phyloP scores from a whole-genome alignment of 2,113 vertebrate genomes.

The Indri indri region DNA sequence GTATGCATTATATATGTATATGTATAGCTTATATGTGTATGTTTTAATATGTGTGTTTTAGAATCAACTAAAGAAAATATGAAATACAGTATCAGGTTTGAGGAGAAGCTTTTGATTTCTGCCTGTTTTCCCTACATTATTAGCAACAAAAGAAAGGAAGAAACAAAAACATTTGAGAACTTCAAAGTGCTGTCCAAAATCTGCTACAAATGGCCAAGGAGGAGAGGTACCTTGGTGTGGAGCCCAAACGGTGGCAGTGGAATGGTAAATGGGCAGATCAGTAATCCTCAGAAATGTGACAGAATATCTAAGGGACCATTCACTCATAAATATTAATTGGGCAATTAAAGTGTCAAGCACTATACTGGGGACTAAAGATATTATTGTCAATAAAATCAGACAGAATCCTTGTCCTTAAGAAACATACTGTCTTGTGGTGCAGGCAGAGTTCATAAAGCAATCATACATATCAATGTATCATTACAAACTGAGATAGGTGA shows the following conservation, averaged over 20 bases:
- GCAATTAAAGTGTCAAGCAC: neutral
- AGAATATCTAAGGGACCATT: neutral
- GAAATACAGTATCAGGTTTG: neutral
- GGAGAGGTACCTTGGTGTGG: neutral
- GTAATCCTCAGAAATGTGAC: neutral
- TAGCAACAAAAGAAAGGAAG: neutral
- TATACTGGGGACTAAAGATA: neutral
- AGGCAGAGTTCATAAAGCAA: neutral
- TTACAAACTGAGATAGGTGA: neutral
- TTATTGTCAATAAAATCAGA: neutral
- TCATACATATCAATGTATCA: neutral
- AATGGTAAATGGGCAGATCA: neutral
- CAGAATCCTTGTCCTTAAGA: neutral
- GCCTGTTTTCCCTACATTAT: neutral
- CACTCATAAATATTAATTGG: neutral
- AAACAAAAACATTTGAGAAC: neutral
- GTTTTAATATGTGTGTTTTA: neutral
- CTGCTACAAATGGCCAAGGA: neutral
- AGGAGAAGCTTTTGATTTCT: constrained; percentile 5
- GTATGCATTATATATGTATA: neutral
- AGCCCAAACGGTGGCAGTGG: neutral
- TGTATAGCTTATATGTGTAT: neutral
- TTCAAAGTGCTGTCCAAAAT: neutral
- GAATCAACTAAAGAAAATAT: neutral
- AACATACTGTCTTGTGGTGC: neutral